Conservation (phyloP, 2,888 invertebrate species). For the Tipula confusa region DNA sequence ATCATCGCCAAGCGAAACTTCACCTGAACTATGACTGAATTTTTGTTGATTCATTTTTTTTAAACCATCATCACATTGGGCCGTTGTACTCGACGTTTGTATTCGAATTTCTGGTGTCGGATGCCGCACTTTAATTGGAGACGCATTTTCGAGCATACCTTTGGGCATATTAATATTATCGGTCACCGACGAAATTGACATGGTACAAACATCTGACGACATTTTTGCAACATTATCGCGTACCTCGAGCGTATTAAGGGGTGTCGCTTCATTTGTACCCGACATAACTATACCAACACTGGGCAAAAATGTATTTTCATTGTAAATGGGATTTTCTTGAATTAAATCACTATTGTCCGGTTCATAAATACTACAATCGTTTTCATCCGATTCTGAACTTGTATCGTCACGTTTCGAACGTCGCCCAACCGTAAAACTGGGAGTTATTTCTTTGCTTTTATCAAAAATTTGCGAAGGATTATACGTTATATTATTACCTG, state of each 20-base stretch:
- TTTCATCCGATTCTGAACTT: constrained; percentile 60
- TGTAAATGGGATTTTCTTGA: constrained; percentile 50
- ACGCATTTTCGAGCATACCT: constrained; percentile 46
- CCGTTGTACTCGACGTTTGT: constrained; percentile 37
- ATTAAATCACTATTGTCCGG: constrained; percentile 42
- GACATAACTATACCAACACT: constrained; percentile 63
- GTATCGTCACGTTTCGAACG: constrained; percentile 44
- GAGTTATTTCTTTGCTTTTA: constrained; percentile 39
- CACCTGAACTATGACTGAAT: constrained; percentile 57
- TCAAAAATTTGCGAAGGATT: constrained; percentile 41
- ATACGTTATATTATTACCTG: constrained; percentile 38
- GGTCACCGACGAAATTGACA: constrained; percentile 49
- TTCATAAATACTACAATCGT: constrained; percentile 60
- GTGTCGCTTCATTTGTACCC: constrained; percentile 40
- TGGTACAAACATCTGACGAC: constrained; percentile 46
- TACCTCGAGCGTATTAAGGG: constrained; percentile 45
- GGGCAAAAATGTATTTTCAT: constrained; percentile 57
- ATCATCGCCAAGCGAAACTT: constrained; percentile 29
- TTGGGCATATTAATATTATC: constrained; percentile 48
- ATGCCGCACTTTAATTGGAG: constrained; percentile 46
- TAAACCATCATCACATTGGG: background rate
- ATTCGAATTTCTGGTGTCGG: constrained; percentile 57
- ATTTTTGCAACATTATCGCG: constrained; percentile 51
- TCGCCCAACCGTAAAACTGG: constrained; percentile 42
- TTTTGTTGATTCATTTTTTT: constrained; percentile 43